phyloP scores from a whole-genome alignment of 2,797 vertebrate genomes.

The Rhynchotus rufescens region DNA sequence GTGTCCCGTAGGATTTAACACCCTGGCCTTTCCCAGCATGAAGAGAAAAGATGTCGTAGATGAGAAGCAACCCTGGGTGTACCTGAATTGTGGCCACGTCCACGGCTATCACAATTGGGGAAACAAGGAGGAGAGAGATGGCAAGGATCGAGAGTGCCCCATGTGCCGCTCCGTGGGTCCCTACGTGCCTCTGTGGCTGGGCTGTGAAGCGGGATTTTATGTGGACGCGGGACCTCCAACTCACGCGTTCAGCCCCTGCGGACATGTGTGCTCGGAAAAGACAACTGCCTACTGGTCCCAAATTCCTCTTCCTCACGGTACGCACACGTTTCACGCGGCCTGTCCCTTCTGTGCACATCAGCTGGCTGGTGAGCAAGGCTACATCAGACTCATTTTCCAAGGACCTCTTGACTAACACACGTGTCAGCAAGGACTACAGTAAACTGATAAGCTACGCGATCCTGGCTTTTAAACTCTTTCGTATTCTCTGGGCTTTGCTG shows the following conservation, averaged over 20 bases:
- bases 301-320: slow-evolving; percentile 97
- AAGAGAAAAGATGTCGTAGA: slow-evolving; percentile 96
- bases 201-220: slow-evolving; percentile 96
- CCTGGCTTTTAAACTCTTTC: slow-evolving; percentile 76
- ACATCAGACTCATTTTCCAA: slow-evolving; percentile 98
- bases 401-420: slow-evolving; percentile 92
- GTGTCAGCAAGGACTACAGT: slow-evolving; percentile 55
- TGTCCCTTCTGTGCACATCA: slow-evolving; percentile 97
- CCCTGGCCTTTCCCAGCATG: slow-evolving; percentile 98
- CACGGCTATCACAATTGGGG: slow-evolving; percentile 99
- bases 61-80: slow-evolving; percentile 98
- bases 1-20: slow-evolving; percentile 98
- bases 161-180: slow-evolving; percentile 96
- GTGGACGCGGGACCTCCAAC: slow-evolving; percentile 96
- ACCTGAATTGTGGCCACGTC: slow-evolving; percentile 96
- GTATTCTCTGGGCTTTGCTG: slow-evolving; percentile 78
- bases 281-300: slow-evolving; percentile 97
- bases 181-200: slow-evolving; percentile 97
- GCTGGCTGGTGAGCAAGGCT: slow-evolving; percentile 92
- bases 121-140: slow-evolving; percentile 90
- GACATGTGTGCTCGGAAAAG: slow-evolving; percentile 97
- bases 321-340: slow-evolving; percentile 97
- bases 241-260: slow-evolving; percentile 94
- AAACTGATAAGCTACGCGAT: slow-evolving; percentile 79
- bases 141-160: slow-evolving; percentile 93